Evolutionary conservation across 1,140 invertebrate species (phyloP).

Genomic region (Artemia franciscana): DNA sequence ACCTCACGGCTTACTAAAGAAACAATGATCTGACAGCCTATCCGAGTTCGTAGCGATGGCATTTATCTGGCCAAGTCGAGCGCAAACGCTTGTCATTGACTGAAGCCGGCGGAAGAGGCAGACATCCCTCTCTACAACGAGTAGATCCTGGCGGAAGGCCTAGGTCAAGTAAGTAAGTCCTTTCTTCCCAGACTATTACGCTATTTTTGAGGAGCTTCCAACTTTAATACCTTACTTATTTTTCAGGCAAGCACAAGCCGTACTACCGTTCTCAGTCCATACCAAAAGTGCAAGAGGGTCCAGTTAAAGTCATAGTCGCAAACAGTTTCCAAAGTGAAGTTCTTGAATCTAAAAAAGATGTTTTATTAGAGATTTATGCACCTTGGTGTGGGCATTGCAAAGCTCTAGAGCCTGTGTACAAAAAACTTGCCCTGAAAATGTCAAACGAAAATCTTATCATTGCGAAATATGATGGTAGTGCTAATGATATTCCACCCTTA

Average conservation of each 20-base stretch:
- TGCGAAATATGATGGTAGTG: conserved; percentile 27
- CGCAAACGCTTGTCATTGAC: no score
- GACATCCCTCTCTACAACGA: no score
- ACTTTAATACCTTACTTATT: neutral
- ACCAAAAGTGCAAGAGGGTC: conserved; percentile 24
- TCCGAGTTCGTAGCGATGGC: no score
- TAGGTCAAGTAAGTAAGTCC: no score
- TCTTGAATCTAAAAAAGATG: conserved; percentile 20
- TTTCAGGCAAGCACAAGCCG: conserved; percentile 21
- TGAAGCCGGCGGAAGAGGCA: no score
- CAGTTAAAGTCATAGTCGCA: conserved; percentile 23
- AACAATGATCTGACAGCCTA: no score
- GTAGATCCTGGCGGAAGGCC: no score
- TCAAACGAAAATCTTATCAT: conserved; percentile 20
- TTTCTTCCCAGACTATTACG: neutral
- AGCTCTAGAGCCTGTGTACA: conserved; percentile 21
- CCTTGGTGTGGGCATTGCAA: conserved; percentile 29
- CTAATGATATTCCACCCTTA: conserved; percentile 24
- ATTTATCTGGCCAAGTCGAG: no score
- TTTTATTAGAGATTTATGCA: conserved; percentile 27
- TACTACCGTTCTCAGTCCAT: conserved; percentile 24
- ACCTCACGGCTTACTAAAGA: no score
- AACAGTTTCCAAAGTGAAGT: conserved; percentile 24
- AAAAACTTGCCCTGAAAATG: conserved; percentile 21
- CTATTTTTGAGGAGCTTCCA: neutral